These are phyloP conservation scores for Loriculus beryllinus DNA, from an alignment of 2,797 vertebrate genomes.

Conservation along the genomic window DNA sequence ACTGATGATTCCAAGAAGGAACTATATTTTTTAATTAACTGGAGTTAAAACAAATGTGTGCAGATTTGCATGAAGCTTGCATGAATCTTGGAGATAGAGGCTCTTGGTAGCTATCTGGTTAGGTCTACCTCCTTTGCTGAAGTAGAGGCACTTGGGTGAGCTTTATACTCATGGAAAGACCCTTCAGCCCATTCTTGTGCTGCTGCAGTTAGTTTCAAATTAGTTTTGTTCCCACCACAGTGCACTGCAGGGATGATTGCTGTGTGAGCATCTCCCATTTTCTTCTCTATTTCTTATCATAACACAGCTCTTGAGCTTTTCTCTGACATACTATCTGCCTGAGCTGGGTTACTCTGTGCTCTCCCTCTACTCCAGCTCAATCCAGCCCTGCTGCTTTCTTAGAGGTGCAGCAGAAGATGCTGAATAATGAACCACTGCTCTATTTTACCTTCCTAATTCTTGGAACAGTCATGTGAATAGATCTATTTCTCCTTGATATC, in stretches of 20 bases:
- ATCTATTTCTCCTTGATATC: neutral
- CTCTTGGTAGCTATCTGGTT: neutral
- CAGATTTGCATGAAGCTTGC: neutral
- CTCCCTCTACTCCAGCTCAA: neutral
- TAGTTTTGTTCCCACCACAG: neutral
- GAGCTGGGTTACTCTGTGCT: neutral
- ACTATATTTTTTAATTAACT: neutral
- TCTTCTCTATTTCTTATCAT: neutral
- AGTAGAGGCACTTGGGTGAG: accelerated
- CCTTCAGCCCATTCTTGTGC: neutral
- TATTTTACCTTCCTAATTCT: neutral
- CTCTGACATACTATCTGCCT: neutral
- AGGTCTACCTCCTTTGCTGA: neutral
- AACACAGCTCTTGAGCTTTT: neutral
- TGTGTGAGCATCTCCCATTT: neutral
- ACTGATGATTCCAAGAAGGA: neutral
- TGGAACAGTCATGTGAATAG: neutral
- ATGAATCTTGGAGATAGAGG: neutral
- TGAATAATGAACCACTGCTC: neutral
- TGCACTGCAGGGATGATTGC: accelerated
- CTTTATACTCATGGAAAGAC: neutral
- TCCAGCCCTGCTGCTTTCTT: neutral
- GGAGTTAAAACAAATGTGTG: neutral
- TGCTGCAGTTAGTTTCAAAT: neutral
- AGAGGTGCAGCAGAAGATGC: neutral